phyloP scores from a whole-genome alignment of 2,888 invertebrate species.

The Spialia ferax region DNA sequence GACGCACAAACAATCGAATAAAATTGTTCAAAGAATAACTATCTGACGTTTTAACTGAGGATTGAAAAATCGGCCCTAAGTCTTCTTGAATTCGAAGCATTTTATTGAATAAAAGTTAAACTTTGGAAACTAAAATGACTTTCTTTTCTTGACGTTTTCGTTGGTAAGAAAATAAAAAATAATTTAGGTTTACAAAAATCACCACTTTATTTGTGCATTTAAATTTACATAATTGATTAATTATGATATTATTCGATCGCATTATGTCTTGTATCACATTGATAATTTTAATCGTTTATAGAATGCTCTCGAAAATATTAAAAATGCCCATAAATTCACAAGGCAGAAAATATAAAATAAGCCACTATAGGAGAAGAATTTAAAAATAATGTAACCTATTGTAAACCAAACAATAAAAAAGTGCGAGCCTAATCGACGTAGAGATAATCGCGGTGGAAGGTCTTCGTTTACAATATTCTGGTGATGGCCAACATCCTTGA shows the following conservation, averaged over 20 bases:
- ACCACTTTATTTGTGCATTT: too few relatives aligned
- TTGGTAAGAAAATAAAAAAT: too few relatives aligned
- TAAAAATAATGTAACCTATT: constrained; percentile 81
- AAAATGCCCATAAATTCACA: constrained; percentile 75
- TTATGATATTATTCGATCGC: neutral
- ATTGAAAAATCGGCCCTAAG: too few relatives aligned
- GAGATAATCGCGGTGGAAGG: constrained; percentile 89
- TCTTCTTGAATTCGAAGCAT: neutral
- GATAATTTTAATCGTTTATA: constrained; percentile 64
- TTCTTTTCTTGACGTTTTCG: too few relatives aligned
- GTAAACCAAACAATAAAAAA: constrained; percentile 80
- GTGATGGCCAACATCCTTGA: constrained; percentile 86
- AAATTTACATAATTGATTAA: neutral
- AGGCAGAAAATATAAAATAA: constrained; percentile 78
- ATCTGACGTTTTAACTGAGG: too few relatives aligned
- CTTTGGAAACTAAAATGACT: too few relatives aligned
- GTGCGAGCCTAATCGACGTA: constrained; percentile 89
- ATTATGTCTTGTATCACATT: constrained; percentile 13
- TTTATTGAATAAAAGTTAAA: too few relatives aligned
- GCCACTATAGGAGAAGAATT: constrained; percentile 83
- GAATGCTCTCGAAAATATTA: constrained; percentile 80
- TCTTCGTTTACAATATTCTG: constrained; percentile 84
- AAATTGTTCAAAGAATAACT: too few relatives aligned
- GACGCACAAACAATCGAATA: too few relatives aligned
- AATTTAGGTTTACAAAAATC: too few relatives aligned